Conservation (phyloP, 2,113 vertebrate species). For the Petrocephalus zakoni region DNA sequence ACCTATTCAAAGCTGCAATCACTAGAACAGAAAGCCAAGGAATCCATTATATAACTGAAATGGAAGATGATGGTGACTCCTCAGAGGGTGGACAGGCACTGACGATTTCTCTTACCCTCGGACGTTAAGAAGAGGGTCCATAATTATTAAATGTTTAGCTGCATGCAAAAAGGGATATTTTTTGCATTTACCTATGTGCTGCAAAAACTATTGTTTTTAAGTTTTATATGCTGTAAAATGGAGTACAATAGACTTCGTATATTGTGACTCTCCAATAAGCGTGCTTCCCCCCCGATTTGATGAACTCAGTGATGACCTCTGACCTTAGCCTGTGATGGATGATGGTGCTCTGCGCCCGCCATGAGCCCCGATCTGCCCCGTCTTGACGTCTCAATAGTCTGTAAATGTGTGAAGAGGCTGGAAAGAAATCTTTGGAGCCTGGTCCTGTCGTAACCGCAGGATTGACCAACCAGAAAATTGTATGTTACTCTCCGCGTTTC, state of each 20-base stretch:
- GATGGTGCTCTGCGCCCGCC: background rate
- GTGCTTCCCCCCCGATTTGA: background rate
- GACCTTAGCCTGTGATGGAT: background rate
- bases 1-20: background rate
- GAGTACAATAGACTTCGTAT: background rate
- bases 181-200: background rate
- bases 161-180: background rate
- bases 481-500: background rate
- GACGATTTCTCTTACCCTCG: background rate
- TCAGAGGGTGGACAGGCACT: background rate
- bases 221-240: background rate
- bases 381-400: background rate
- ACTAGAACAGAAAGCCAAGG: background rate
- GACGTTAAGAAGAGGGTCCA: background rate
- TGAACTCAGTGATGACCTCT: background rate
- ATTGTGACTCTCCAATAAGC: background rate
- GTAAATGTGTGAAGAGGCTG: background rate
- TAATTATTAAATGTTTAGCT: background rate
- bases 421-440: background rate
- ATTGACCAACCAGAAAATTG: conserved; percentile 10
- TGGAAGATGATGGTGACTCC: background rate
- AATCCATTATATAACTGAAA: background rate
- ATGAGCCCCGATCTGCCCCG: background rate
- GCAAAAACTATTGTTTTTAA: background rate
- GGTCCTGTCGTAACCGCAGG: background rate